Evolutionary conservation across 2,888 invertebrate genomes (phyloP), one percentile per base, ranked within the genome.

Genomic region (Polydrusus cervinus): DNA sequence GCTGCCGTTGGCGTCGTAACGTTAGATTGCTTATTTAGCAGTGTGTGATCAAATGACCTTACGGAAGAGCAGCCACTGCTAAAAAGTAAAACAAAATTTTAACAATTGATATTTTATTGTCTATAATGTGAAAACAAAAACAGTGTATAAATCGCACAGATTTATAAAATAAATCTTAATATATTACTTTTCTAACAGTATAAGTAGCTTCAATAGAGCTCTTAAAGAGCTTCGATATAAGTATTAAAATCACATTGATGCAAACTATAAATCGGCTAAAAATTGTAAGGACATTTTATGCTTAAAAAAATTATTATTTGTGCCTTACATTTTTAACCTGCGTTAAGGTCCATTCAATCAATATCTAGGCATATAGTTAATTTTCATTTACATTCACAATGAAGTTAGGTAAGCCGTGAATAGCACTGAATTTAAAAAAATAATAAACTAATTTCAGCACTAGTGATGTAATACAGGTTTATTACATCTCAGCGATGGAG

Each of bases 51-150:
- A n/a, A n/a, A n/a, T n/a, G n/a, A n/a, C n/a, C n/a, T n/a, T n/a
- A n/a, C n/a, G n/a, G n/a, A n/a, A n/a, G n/a, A n/a, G n/a, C n/a
- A n/a, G n/a, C n/a, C n/a, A n/a, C n/a, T n/a, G n/a, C n/a, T 25
- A 25, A 25, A 25, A 25, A 25, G 5, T 25, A 25, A 25, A 25
- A 25, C 25, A 25, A 25, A 25, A 69, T 55, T 70, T 74, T 77
- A 83, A 83, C 83, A 83, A 80, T 70, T 81, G 79, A 82, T 83
- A 82, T 78, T 72, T 83, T 82, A 82, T 82, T 83, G 80, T 82
- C 80, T 82, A 81, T 80, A 80, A 81, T 81, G 82, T 79, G 78
- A 82, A 83, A 82, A 83, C 82, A 82, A 82, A 81, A 82, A 83
- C 82, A 83, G 80, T 78, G 78, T 77, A 77, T 79, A 81, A 81